Conservation (phyloP, 2,797 vertebrate species). For the Antennarius maculatus region DNA sequence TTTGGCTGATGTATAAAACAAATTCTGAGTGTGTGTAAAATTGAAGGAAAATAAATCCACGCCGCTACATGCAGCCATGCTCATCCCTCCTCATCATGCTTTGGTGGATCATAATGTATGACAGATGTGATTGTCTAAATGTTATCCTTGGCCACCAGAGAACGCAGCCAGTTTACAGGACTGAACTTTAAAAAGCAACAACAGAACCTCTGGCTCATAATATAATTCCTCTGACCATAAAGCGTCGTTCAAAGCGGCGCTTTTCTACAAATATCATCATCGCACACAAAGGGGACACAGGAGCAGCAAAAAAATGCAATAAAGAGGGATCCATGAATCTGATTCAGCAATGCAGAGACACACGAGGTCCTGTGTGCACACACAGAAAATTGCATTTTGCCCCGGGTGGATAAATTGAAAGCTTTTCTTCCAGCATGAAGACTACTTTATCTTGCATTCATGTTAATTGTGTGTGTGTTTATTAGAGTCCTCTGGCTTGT, state of each 20-base stretch:
- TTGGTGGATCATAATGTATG: constrained; percentile 33
- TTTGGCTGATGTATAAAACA: neutral
- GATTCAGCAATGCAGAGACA: constrained; percentile 59
- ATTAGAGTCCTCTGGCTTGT: constrained; percentile 64
- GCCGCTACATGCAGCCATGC: neutral
- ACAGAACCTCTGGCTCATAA: constrained; percentile 57
- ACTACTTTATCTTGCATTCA: constrained; percentile 38
- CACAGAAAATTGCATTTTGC: constrained; percentile 60
- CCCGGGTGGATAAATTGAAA: constrained; percentile 41
- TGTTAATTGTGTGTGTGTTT: constrained; percentile 75
- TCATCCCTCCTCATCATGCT: constrained; percentile 21
- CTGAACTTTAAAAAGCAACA: constrained; percentile 51
- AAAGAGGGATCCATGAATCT: constrained; percentile 62
- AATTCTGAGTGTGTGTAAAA: constrained; percentile 14
- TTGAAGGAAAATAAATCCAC: neutral
- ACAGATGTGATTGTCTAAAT: constrained; percentile 60
- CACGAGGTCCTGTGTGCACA: constrained; percentile 51
- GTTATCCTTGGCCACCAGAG: constrained; percentile 41
- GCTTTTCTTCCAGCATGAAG: constrained; percentile 41
- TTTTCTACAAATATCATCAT: constrained; percentile 72
- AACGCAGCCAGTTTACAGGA: constrained; percentile 33
- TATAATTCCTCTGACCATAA: constrained; percentile 53
- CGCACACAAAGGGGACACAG: constrained; percentile 47
- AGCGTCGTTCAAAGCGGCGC: constrained; percentile 50
- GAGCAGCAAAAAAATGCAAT: constrained; percentile 57